Conservation (phyloP, 2,888 invertebrate genomes). For the Papilio elwesi region DNA sequence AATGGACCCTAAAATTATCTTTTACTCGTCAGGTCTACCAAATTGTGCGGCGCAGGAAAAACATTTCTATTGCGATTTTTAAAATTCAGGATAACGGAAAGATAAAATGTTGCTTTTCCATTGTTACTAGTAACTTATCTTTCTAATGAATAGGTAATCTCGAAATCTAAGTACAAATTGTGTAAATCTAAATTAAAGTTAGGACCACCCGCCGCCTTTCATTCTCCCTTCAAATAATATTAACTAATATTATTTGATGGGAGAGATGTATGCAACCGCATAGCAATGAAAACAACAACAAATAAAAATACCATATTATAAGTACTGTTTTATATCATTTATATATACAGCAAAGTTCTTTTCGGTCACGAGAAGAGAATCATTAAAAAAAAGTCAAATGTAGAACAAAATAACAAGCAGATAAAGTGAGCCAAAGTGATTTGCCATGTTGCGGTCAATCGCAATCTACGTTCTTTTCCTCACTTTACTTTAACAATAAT, state of each 20-base stretch:
- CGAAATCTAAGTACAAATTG: too few species aligned
- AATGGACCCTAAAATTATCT: conserved; percentile 69
- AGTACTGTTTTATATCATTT: too few species aligned
- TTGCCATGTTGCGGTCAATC: conserved; percentile 78
- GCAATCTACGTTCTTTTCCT: conserved; percentile 62
- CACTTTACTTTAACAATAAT: conserved; percentile 56
- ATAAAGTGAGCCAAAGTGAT: conserved; percentile 72
- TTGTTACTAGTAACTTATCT: not conserved
- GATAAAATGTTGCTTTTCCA: conserved; percentile 15
- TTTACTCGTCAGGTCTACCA: conserved; percentile 52
- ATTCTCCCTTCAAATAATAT: too few species aligned
- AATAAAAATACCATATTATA: too few species aligned
- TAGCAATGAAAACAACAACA: too few species aligned
- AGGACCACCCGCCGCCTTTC: too few species aligned
- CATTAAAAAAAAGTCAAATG: conserved; percentile 53
- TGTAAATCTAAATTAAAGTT: too few species aligned
- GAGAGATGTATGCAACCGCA: too few species aligned
- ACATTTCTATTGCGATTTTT: conserved; percentile 54
- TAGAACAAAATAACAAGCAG: conserved; percentile 54
- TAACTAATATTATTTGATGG: too few species aligned
- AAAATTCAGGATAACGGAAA: conserved; percentile 39
- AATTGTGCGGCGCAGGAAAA: conserved; percentile 54
- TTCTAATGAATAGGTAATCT: too few species aligned
- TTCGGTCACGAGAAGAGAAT: conserved; percentile 40
- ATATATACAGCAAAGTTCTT: not conserved